phyloP scores from a whole-genome alignment of 2,888 invertebrate species.

The Tribolium freemani region DNA sequence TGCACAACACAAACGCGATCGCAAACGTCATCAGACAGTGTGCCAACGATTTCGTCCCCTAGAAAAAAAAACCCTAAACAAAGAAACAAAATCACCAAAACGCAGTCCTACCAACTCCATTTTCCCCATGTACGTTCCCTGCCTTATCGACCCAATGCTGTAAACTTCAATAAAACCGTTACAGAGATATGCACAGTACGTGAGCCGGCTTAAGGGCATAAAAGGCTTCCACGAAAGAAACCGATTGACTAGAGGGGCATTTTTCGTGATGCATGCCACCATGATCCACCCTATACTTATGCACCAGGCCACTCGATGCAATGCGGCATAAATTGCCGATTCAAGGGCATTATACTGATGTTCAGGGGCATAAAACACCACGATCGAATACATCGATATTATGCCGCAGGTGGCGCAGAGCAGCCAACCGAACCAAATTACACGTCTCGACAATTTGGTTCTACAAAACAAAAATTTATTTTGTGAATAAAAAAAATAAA shows the following conservation, averaged over 20 bases:
- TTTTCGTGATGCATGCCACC: constrained; percentile 76
- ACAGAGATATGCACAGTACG: constrained; percentile 80
- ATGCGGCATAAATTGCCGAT: constrained; percentile 76
- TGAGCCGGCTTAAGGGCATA: constrained; percentile 77
- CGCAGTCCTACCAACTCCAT: constrained; percentile 71
- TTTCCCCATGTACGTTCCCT: constrained; percentile 74
- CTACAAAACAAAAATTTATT: constrained; percentile 53
- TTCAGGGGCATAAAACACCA: constrained; percentile 76
- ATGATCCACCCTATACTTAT: constrained; percentile 78
- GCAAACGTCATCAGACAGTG: constrained; percentile 75
- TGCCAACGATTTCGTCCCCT: constrained; percentile 73
- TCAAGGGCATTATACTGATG: constrained; percentile 73
- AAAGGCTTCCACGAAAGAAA: constrained; percentile 75
- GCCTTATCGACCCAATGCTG: constrained; percentile 73
- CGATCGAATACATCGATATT: constrained; percentile 74
- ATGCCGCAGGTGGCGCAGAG: constrained; percentile 67
- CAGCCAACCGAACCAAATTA: constrained; percentile 58
- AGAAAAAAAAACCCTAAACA: constrained; percentile 53
- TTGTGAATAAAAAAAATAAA: background rate
- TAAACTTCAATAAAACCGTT: constrained; percentile 80
- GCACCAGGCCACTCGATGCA: constrained; percentile 79
- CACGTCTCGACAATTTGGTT: constrained; percentile 56
- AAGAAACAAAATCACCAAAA: background rate
- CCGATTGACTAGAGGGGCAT: constrained; percentile 73
- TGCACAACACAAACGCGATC: constrained; percentile 75